Evolutionary conservation across 2,113 vertebrate genomes (phyloP).

Genomic region (Vimba vimba): DNA sequence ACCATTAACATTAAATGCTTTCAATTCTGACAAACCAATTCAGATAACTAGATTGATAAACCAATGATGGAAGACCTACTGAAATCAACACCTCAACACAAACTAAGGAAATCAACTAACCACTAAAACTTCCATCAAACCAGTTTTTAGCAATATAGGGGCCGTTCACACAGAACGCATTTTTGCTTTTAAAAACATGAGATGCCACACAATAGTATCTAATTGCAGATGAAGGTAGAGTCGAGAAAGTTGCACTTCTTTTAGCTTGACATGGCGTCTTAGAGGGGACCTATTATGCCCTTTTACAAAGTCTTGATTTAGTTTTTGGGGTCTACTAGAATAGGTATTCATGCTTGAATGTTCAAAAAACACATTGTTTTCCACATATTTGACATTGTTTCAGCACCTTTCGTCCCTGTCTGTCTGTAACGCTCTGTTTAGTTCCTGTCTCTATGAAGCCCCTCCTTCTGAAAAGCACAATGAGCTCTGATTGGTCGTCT

Average conservation of each 20-base stretch:
- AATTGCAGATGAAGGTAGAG: neutral
- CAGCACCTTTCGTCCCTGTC: too few relatives aligned
- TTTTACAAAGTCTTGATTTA: too few relatives aligned
- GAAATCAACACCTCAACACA: neutral
- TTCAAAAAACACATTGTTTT: too few relatives aligned
- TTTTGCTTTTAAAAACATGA: neutral
- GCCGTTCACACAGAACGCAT: too few relatives aligned
- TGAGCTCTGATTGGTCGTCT: too few relatives aligned
- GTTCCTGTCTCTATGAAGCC: too few relatives aligned
- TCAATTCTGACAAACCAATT: neutral
- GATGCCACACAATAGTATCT: neutral
- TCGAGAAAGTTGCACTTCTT: neutral
- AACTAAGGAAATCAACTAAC: neutral
- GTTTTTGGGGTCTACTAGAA: too few relatives aligned
- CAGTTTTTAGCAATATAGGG: neutral
- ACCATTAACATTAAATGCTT: neutral
- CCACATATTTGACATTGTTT: too few relatives aligned
- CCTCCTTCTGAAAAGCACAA: too few relatives aligned
- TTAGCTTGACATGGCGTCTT: neutral
- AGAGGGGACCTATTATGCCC: neutral
- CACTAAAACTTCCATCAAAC: neutral
- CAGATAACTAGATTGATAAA: neutral
- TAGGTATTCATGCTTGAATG: too few relatives aligned
- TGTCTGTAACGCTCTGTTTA: too few relatives aligned
- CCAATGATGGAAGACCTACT: neutral